Percentiles rank a stretch among this genome's conserved stretches.
phyloP scores from a whole-genome alignment of 1,140 invertebrate species.

The Atta texana region DNA sequence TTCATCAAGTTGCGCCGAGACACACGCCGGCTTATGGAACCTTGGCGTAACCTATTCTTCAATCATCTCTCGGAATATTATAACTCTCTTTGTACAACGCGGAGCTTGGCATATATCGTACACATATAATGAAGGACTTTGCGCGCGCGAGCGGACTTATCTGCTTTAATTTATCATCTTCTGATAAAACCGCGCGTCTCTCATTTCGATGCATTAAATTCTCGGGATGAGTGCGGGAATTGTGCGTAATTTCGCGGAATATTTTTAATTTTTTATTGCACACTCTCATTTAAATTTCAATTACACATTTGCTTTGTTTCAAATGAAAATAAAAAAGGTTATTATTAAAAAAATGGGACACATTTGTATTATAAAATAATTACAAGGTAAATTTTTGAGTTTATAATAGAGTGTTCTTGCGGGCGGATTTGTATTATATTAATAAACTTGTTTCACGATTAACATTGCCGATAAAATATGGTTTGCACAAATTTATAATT shows the following conservation, averaged over 20 bases:
- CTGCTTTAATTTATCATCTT: conserved; percentile 60
- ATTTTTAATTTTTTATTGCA: conserved; percentile 15
- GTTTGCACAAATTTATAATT: not conserved
- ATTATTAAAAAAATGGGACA: not conserved
- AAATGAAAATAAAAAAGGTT: not conserved
- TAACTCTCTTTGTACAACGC: not conserved
- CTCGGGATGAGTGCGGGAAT: conserved; percentile 45
- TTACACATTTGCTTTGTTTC: not conserved
- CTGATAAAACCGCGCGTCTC: conserved; percentile 47
- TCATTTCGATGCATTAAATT: conserved; percentile 56
- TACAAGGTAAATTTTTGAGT: not conserved
- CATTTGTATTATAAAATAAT: conserved; percentile 4
- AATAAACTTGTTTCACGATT: not conserved
- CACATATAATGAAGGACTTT: conserved; percentile 28
- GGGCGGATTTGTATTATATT: not conserved
- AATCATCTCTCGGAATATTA: conserved; percentile 57
- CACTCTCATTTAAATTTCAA: conserved; percentile 17
- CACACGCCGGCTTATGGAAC: conserved; percentile 13
- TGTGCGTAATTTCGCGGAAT: conserved; percentile 38
- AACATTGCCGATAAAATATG: not conserved
- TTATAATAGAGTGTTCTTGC: not conserved
- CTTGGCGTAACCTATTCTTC: conserved; percentile 55
- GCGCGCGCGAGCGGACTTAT: conserved; percentile 33
- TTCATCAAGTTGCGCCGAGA: conserved; percentile 54
- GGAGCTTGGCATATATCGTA: not conserved